Conservation (phyloP, 2,113 vertebrate genomes). For the Caranx ignobilis region DNA sequence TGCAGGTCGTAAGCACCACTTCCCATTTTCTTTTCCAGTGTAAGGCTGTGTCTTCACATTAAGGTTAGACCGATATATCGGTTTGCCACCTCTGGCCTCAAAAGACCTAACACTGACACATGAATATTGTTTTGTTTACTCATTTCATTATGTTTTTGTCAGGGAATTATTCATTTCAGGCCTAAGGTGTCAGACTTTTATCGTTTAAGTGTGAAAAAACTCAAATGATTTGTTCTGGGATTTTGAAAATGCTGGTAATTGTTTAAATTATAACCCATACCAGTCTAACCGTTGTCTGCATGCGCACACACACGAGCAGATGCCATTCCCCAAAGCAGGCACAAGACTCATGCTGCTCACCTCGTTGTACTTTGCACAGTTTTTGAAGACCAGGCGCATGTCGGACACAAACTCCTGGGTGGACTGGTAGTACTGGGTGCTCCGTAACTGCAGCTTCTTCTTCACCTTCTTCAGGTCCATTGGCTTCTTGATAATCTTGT, state of each 20-base stretch:
- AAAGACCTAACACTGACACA: not conserved
- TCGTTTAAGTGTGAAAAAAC: not conserved
- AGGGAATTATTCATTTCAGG: not conserved
- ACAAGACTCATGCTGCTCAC: conserved; percentile 89
- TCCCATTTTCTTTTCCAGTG: not conserved
- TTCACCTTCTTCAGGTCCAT: conserved; percentile 98
- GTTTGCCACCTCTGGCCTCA: not conserved
- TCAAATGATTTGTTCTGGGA: not conserved
- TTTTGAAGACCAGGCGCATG: conserved; percentile 96
- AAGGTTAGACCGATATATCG: conserved; percentile 44
- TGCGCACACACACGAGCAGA: conserved; percentile 40
- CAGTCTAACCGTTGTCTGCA: conserved; percentile 52
- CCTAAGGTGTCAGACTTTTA: not conserved
- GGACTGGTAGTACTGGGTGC: conserved; percentile 93
- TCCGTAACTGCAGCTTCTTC: conserved; percentile 93
- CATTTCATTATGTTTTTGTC: not conserved
- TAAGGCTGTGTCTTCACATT: conserved; percentile 9
- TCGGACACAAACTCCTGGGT: conserved; percentile 94
- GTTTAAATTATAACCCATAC: conserved; percentile 32
- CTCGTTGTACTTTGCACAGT: conserved; percentile 99
- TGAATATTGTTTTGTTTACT: not conserved
- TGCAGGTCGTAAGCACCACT: conserved; percentile 6
- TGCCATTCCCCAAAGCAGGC: conserved; percentile 57
- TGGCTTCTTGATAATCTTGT: conserved; percentile 98
- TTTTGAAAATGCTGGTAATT: conserved; percentile 1